Evolutionary conservation across 2,888 invertebrate species (phyloP).

Genomic region (Sisyra nigra): DNA sequence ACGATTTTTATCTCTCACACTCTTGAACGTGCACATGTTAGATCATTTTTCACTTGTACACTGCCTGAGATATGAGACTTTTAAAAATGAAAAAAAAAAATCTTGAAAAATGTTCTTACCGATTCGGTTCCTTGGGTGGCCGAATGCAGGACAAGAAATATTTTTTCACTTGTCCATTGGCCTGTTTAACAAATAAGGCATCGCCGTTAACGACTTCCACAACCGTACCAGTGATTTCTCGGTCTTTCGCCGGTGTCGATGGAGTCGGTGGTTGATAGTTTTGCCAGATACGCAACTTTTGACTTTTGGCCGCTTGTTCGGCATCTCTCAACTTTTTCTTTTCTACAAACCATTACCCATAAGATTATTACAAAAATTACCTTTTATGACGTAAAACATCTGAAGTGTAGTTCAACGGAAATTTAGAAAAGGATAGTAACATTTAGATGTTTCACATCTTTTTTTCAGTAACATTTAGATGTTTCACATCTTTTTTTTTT

Average conservation of each 20-base stretch:
- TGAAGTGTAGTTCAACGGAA: too few species aligned
- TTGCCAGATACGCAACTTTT: slow-evolving; percentile 76
- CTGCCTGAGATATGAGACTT: not conserved
- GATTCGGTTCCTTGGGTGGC: slow-evolving; percentile 62
- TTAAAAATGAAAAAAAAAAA: not conserved
- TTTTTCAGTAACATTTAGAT: slow-evolving; percentile 3
- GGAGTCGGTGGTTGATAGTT: slow-evolving; percentile 68
- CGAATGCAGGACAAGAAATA: slow-evolving; percentile 92
- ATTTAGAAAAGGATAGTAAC: too few species aligned
- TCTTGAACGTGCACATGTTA: not conserved
- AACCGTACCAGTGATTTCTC: slow-evolving; percentile 67
- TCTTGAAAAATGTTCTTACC: slow-evolving; percentile 16
- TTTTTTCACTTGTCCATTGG: slow-evolving; percentile 68
- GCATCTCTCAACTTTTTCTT: slow-evolving; percentile 71
- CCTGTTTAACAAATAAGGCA: slow-evolving; percentile 69
- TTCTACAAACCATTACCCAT: slow-evolving; percentile 33
- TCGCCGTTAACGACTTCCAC: slow-evolving; percentile 91
- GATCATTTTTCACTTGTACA: not conserved
- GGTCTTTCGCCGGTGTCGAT: slow-evolving; percentile 57
- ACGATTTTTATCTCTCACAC: not conserved
- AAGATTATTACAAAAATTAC: too few species aligned
- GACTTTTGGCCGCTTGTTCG: slow-evolving; percentile 77
- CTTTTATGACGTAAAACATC: too few species aligned
- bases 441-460: slow-evolving; percentile 4
- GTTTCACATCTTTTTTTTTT: slow-evolving; percentile 15